These are phyloP conservation scores for Drosophila cardini DNA, from an alignment of 1,140 invertebrate species.

Conservation along the genomic window DNA sequence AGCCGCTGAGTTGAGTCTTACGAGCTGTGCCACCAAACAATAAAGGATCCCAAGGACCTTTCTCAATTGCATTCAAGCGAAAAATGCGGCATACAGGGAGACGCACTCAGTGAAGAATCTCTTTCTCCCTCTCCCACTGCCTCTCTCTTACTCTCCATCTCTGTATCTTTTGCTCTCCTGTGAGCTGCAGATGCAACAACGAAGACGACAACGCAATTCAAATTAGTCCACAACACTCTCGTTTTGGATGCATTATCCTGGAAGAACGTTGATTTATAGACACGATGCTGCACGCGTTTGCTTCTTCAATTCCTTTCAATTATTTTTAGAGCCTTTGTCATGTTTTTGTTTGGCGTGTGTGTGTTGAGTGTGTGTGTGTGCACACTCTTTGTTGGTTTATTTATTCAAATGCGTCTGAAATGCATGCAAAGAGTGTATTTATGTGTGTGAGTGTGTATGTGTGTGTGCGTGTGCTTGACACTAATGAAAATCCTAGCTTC, in stretches of 20 bases:
- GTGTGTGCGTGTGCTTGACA: conserved; percentile 4
- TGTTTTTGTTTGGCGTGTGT: conserved; percentile 64
- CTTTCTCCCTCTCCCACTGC: no score
- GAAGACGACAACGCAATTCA: conserved; percentile 59
- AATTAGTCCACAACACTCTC: conserved; percentile 73
- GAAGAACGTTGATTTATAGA: conserved; percentile 66
- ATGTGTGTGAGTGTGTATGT: not conserved
- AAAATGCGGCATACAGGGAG: conserved; percentile 38
- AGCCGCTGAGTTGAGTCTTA: conserved; percentile 25
- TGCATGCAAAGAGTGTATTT: not conserved
- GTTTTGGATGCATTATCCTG: conserved; percentile 67
- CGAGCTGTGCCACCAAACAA: not conserved
- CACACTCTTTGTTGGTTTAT: conserved; percentile 42
- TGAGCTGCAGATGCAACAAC: conserved; percentile 52
- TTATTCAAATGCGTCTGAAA: conserved; percentile 65
- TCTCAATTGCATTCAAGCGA: conserved; percentile 72
- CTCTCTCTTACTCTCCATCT: no score
- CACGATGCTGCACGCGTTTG: conserved; percentile 37
- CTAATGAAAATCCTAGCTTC: conserved; percentile 67
- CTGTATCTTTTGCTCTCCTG: no score
- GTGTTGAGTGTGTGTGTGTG: conserved; percentile 18
- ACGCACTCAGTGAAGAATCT: conserved; percentile 15
- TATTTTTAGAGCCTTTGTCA: conserved; percentile 56
- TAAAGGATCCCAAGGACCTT: conserved; percentile 50
- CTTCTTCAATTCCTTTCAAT: conserved; percentile 73